phyloP scores from a whole-genome alignment of 2,113 vertebrate genomes.

The Phainopepla nitens region DNA sequence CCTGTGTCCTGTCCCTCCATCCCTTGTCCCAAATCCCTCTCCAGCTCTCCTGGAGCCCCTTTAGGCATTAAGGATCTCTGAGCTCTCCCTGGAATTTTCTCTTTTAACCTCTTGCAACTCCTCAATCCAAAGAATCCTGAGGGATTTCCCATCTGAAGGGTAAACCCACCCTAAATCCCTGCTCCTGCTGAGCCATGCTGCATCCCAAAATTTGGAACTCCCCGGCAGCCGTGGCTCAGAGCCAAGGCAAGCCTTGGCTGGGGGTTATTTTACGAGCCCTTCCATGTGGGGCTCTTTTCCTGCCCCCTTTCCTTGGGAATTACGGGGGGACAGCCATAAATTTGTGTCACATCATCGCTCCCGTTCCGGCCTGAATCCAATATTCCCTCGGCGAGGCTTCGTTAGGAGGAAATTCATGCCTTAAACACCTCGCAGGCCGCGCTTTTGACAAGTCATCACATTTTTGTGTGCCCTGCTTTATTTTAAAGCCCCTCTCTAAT shows the following conservation, averaged over 20 bases:
- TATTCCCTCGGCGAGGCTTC: slow-evolving; percentile 43
- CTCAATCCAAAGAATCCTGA: neutral
- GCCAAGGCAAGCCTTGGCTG: neutral
- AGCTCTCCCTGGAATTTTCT: neutral
- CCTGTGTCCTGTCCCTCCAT: neutral
- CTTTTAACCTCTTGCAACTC: neutral
- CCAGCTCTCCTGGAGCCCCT: neutral
- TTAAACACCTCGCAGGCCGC: slow-evolving; percentile 61
- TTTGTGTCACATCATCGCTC: slow-evolving; percentile 31
- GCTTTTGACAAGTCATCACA: slow-evolving; percentile 49
- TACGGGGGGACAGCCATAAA: slow-evolving; percentile 39
- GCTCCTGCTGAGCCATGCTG: neutral
- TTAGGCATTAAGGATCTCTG: fast-evolving
- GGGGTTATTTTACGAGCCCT: neutral
- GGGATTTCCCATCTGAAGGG: neutral
- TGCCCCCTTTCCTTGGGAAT: slow-evolving; percentile 13
- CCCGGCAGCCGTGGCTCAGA: neutral
- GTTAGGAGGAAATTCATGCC: slow-evolving; percentile 62
- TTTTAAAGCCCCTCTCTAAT: slow-evolving; percentile 30
- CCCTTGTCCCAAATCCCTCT: neutral
- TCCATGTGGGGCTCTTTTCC: neutral
- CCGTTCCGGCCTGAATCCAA: neutral
- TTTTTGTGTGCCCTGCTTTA: slow-evolving; percentile 56
- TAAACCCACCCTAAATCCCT: neutral
- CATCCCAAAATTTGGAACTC: neutral